Evolutionary conservation across 2,113 vertebrate genomes (phyloP).

Genomic region (Caloenas nicobarica): DNA sequence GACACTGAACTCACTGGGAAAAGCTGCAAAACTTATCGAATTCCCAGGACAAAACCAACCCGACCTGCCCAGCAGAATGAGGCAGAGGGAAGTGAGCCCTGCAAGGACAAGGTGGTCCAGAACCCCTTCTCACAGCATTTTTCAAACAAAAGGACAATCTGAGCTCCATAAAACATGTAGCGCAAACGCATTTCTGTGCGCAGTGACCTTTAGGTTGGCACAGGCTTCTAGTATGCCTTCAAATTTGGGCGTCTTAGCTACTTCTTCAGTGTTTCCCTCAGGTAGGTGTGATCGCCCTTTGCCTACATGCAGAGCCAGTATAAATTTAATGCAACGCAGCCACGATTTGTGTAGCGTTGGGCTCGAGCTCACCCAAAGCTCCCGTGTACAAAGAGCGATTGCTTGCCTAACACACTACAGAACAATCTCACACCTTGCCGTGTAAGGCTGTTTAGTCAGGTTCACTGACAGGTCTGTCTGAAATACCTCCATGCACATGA

Average conservation of each 20-base stretch:
- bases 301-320: background rate
- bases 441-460: background rate
- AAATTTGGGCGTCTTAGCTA: background rate
- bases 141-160: background rate
- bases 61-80: background rate
- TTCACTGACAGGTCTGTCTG: background rate
- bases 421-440: background rate
- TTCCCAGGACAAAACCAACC: background rate
- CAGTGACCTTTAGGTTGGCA: background rate
- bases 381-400: accelerated
- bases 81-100: background rate
- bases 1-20: background rate
- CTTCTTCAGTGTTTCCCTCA: background rate
- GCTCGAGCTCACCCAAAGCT: background rate
- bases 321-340: background rate
- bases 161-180: background rate
- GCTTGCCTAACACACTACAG: background rate
- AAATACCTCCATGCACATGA: background rate
- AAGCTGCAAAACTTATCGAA: background rate
- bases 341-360: background rate
- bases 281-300: background rate
- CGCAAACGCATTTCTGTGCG: background rate
- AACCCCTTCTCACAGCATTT: background rate
- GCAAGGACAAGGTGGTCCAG: background rate
- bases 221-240: background rate